Percentiles rank a stretch among this genome's conserved stretches.
Evolutionary conservation across 2,888 invertebrate species (phyloP).

Genomic region (Ommatoiulus sabulosus): DNA sequence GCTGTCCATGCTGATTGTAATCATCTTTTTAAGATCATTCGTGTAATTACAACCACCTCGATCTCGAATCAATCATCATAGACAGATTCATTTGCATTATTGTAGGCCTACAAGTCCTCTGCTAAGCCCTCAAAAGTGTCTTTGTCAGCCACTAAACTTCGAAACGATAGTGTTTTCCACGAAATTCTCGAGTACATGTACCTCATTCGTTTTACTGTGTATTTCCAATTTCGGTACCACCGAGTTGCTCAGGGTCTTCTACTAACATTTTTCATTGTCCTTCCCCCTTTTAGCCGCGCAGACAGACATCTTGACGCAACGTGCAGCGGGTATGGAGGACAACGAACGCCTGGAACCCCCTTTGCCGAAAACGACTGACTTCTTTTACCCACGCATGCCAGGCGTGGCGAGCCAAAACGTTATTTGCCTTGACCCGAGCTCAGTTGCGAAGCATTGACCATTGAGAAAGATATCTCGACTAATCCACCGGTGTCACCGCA

Average conservation of each 20-base stretch:
- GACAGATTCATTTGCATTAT: too few species aligned
- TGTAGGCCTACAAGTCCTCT: too few species aligned
- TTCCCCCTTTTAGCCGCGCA: neutral
- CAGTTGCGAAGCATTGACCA: neutral
- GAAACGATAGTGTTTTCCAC: neutral
- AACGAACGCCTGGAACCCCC: neutral
- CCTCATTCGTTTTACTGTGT: too few species aligned
- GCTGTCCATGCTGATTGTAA: too few species aligned
- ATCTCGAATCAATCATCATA: too few species aligned
- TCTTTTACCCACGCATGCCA: neutral
- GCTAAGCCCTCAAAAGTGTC: too few species aligned
- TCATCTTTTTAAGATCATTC: too few species aligned
- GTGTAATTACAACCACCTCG: too few species aligned
- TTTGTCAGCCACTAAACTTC: neutral
- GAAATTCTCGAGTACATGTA: too few species aligned
- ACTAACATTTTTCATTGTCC: neutral
- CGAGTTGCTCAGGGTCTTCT: too few species aligned
- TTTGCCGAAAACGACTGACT: too few species aligned
- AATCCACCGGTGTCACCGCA: neutral
- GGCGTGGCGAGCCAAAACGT: neutral
- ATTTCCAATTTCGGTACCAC: too few species aligned
- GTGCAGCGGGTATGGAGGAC: neutral
- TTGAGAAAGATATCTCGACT: neutral
- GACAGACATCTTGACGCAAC: neutral
- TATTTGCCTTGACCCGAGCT: neutral